These are phyloP conservation scores for Teinopalpus imperialis DNA, from an alignment of 2,888 invertebrate species.

Conservation along the genomic window DNA sequence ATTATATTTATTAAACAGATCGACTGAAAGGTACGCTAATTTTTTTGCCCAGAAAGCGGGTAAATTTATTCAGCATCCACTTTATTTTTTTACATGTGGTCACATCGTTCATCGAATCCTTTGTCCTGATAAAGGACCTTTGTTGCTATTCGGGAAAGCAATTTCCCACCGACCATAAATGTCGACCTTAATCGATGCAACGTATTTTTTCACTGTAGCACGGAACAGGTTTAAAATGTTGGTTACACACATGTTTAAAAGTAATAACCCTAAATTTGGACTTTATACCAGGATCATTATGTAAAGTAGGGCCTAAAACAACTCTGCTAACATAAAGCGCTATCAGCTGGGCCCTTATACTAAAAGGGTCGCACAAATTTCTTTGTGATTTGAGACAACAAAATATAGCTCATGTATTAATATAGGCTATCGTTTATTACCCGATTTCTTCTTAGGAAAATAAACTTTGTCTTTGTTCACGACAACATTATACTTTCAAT, in stretches of 20 bases:
- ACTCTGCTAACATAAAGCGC: constrained; percentile 60
- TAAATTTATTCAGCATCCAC: too few species aligned
- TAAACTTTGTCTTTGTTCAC: too few species aligned
- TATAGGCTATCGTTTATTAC: constrained; percentile 7
- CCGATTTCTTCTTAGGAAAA: background rate
- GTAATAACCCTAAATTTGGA: constrained; percentile 44
- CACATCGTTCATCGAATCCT: constrained; percentile 32
- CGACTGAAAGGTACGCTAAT: too few species aligned
- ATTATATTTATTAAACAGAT: too few species aligned
- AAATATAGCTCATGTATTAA: constrained; percentile 14
- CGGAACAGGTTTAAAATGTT: constrained; percentile 37
- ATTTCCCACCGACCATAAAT: constrained; percentile 32
- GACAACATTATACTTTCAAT: too few species aligned
- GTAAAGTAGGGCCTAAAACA: constrained; percentile 69
- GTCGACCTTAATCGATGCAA: constrained; percentile 29
- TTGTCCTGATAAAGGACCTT: constrained; percentile 31
- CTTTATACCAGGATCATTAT: constrained; percentile 60
- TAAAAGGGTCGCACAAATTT: constrained; percentile 38
- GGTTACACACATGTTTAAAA: constrained; percentile 39
- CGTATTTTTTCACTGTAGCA: constrained; percentile 28
- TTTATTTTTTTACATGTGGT: constrained; percentile 31
- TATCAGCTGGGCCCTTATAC: constrained; percentile 55
- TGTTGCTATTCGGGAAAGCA: constrained; percentile 26
- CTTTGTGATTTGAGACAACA: constrained; percentile 16
- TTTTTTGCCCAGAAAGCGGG: too few species aligned